These are phyloP conservation scores for Alitta virens DNA, from an alignment of 2,888 invertebrate species.

Conservation along the genomic window DNA sequence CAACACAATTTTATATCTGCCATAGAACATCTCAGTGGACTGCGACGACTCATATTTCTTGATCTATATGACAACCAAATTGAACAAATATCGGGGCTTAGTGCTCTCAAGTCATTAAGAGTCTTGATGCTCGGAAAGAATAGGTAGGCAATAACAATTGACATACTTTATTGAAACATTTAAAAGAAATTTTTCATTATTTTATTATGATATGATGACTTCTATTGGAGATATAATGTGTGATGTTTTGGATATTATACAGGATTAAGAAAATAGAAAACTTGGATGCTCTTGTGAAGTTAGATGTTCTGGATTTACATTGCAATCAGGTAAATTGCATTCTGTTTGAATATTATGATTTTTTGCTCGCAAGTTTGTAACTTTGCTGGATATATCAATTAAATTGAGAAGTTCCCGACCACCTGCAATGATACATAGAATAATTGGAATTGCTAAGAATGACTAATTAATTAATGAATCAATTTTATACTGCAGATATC, in stretches of 20 bases:
- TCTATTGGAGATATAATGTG: no score
- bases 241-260: slow-evolving; percentile 33
- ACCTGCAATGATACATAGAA: no score
- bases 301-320: slow-evolving; percentile 90
- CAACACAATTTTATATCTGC: slow-evolving; percentile 87
- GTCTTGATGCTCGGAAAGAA: slow-evolving; percentile 90
- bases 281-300: slow-evolving; percentile 68
- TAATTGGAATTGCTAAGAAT: no score
- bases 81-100: slow-evolving; percentile 78
- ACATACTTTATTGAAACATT: no score
- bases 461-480: no score
- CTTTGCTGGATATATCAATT: no score
- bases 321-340: slow-evolving; percentile 73
- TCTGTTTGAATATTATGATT: no score
- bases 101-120: slow-evolving; percentile 74
- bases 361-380: no score
- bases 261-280: slow-evolving; percentile 76
- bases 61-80: slow-evolving; percentile 94
- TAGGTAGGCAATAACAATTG: slow-evolving; percentile 61
- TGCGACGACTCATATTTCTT: slow-evolving; percentile 81
- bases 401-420: no score
- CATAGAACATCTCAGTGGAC: slow-evolving; percentile 66
- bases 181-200: no score
- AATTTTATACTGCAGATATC: slow-evolving; percentile 64
- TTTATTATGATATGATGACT: no score